These are phyloP conservation scores for Epistrophella euchroma DNA, from an alignment of 2,888 invertebrate species.

Conservation along the genomic window DNA sequence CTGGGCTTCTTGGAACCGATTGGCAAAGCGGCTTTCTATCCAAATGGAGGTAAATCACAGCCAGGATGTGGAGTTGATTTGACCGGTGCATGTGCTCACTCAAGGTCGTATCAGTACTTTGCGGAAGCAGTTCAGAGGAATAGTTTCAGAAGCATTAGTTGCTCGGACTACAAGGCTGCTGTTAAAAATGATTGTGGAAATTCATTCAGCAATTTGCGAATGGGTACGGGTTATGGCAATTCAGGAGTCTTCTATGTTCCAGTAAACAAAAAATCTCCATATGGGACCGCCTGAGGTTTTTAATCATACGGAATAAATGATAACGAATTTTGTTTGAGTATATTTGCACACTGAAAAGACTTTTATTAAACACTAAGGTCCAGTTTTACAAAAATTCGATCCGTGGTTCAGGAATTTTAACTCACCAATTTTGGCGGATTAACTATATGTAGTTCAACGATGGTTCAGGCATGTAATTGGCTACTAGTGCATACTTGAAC, in stretches of 20 bases:
- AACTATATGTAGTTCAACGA: no score
- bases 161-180: conserved; percentile 75
- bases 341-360: no score
- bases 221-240: conserved; percentile 79
- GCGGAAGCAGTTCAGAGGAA: conserved; percentile 81
- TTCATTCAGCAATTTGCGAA: conserved; percentile 71
- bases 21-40: conserved; percentile 84
- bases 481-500: no score
- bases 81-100: conserved; percentile 82
- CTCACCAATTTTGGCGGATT: no score
- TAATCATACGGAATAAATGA: background rate
- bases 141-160: conserved; percentile 78
- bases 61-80: conserved; percentile 83
- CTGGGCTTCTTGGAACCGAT: conserved; percentile 79
- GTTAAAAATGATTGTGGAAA: conserved; percentile 76
- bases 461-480: no score
- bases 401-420: no score
- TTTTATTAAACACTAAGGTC: no score
- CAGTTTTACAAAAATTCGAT: no score
- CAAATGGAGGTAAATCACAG: conserved; percentile 85
- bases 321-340: no score
- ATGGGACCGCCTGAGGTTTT: conserved; percentile 72
- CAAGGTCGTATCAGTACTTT: conserved; percentile 82
- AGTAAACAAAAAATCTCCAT: conserved; percentile 78
- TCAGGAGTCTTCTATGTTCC: conserved; percentile 81